These are phyloP conservation scores for Chelonoidis abingdonii DNA, from an alignment of 2,113 vertebrate genomes.

Conservation along the genomic window DNA sequence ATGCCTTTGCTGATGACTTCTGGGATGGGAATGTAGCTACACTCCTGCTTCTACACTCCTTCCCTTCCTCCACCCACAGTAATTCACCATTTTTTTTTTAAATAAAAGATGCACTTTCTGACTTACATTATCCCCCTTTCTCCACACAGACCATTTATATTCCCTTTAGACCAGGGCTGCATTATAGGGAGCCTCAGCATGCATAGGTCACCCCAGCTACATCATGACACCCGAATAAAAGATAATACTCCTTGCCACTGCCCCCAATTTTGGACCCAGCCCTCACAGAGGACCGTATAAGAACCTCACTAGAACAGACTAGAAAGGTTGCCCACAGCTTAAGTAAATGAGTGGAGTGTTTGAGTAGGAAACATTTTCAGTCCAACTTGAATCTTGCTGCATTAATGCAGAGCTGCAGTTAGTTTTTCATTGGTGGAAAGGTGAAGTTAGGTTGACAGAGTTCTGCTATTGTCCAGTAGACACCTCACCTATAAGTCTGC, in stretches of 20 bases:
- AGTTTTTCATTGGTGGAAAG: neutral
- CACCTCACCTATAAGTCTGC: neutral
- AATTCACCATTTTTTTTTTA: neutral
- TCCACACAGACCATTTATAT: neutral
- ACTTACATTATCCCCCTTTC: neutral
- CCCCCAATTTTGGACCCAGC: neutral
- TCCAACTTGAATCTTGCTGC: neutral
- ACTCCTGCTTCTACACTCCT: neutral
- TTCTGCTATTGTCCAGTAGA: neutral
- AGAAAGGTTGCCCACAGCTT: neutral
- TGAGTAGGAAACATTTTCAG: neutral
- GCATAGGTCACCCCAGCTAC: neutral
- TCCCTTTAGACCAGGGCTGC: neutral
- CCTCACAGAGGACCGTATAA: neutral
- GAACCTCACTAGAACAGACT: neutral
- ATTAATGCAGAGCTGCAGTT: neutral
- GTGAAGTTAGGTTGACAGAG: neutral
- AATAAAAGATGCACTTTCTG: neutral
- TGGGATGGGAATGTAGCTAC: neutral
- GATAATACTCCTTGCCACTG: neutral
- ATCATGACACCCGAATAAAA: neutral
- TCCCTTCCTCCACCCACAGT: neutral
- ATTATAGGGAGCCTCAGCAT: neutral
- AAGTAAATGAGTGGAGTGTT: neutral
- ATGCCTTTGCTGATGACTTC: neutral